These are phyloP conservation scores for Xanthostigma xanthostigma DNA, from an alignment of 2,888 invertebrate species.

Conservation along the genomic window DNA sequence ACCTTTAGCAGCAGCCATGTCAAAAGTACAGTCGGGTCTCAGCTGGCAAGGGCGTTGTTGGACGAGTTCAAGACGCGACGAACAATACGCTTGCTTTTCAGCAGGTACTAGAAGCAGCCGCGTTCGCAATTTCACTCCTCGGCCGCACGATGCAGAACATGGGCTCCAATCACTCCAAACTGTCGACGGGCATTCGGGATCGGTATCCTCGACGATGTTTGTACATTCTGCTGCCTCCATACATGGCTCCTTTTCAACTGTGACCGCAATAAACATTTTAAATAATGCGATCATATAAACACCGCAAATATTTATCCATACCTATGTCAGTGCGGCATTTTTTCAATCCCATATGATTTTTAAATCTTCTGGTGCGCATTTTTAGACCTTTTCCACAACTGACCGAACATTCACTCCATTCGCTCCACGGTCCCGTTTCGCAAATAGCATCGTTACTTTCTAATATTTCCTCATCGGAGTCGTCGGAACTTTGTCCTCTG, in stretches of 20 bases:
- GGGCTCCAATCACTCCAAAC: slow-evolving; percentile 88
- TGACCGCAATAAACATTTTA: slow-evolving; percentile 8
- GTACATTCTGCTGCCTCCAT: slow-evolving; percentile 53
- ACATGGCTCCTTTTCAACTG: slow-evolving; percentile 68
- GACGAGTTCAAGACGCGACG: slow-evolving; percentile 49
- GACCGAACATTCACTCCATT: slow-evolving; percentile 77
- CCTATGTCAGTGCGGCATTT: slow-evolving; percentile 59
- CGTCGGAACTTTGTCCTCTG: slow-evolving; percentile 15
- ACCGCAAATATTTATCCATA: slow-evolving; percentile 17
- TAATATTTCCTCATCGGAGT: slow-evolving; percentile 19
- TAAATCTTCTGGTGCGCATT: slow-evolving; percentile 59
- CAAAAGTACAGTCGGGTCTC: slow-evolving; percentile 51
- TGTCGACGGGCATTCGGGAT: slow-evolving; percentile 61
- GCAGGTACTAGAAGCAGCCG: slow-evolving; percentile 54
- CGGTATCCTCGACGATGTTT: slow-evolving; percentile 36
- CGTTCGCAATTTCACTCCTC: slow-evolving; percentile 58
- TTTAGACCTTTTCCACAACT: slow-evolving; percentile 68
- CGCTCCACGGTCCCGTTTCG: slow-evolving; percentile 54
- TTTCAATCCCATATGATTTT: slow-evolving; percentile 60
- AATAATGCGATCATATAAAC: not conserved
- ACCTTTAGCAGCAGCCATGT: slow-evolving; percentile 66
- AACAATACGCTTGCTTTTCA: slow-evolving; percentile 47
- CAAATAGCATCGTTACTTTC: slow-evolving; percentile 35
- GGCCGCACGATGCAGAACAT: slow-evolving; percentile 78
- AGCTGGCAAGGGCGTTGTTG: slow-evolving; percentile 61